A percentile compares a stretch with the other conserved stretches of the same genome.
Evolutionary conservation across 2,113 vertebrate species (phyloP).

Genomic region (Xiphophorus hellerii): DNA sequence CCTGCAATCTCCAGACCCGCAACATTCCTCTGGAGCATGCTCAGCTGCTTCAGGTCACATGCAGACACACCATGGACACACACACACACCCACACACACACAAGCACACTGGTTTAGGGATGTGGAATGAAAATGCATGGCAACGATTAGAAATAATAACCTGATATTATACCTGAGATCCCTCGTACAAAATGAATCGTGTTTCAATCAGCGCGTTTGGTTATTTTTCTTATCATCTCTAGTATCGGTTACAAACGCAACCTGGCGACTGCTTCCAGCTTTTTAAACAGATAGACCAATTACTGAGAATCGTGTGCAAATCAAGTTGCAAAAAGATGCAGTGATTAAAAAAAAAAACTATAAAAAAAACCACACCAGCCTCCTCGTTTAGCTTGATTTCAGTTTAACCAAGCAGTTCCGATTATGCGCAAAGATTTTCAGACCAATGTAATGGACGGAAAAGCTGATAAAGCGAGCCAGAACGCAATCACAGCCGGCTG

Average conservation of each 20-base stretch:
- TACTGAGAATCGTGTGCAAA: slow-evolving; percentile 22
- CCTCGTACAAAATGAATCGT: slow-evolving; percentile 46
- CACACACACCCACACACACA: neutral
- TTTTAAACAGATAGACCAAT: slow-evolving; percentile 24
- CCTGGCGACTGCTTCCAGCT: slow-evolving; percentile 17
- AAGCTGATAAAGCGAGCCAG: slow-evolving; percentile 16
- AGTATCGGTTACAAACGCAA: slow-evolving; percentile 39
- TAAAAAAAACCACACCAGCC: neutral
- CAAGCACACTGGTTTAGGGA: slow-evolving; percentile 4
- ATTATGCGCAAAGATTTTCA: slow-evolving; percentile 22
- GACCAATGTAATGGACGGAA: slow-evolving; percentile 14
- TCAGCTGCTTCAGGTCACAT: slow-evolving; percentile 55
- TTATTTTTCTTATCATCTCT: slow-evolving; percentile 38
- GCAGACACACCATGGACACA: slow-evolving; percentile 7
- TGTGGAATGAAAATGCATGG: slow-evolving; percentile 26
- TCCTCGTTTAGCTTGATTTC: slow-evolving; percentile 18
- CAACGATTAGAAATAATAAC: slow-evolving; percentile 68
- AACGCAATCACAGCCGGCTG: neutral
- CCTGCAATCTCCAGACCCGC: slow-evolving; percentile 50
- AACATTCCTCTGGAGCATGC: slow-evolving; percentile 47
- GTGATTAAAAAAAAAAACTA: neutral
- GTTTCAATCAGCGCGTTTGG: slow-evolving; percentile 53
- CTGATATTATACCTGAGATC: slow-evolving; percentile 64
- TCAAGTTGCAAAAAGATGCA: slow-evolving; percentile 13
- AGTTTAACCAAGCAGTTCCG: slow-evolving; percentile 18